Evolutionary conservation across 2,113 vertebrate genomes (phyloP), one percentile per base, ranked within the genome.

Genomic region (Orthonyx spaldingii): DNA sequence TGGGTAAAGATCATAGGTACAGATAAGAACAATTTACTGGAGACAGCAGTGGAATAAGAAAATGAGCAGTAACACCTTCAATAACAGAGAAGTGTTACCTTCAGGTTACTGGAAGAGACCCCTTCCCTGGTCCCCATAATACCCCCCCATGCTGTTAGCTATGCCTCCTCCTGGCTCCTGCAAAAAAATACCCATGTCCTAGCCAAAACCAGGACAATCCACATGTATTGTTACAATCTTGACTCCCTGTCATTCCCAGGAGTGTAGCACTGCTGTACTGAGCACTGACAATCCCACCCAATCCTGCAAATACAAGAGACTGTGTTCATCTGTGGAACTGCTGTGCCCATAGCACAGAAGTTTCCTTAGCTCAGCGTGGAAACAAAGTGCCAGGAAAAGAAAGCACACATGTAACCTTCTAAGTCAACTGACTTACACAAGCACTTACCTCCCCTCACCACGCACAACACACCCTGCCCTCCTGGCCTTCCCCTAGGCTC

Each of bases 341-440:
- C 72, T 70, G 18, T 61, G 23, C n/a, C 19, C 1, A 8, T 13
- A 24, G 32, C 3, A 1, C 3, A 2, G 4, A 41, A 4, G 2
- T 35, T 71, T 46, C 26, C 37, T 46, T 59, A 53, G 27, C 37
- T 82, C 41, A 28, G 44, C 8, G 0, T 30, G 46, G 24, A 81
- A 89, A 87, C 30, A 33, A 21, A n/a, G 22, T 46, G 41, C 50
- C 44, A 53, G 27, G 61, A 60, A 72, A 66, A 90, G 50, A 42
- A 90, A 80, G 49, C 61, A 69, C 0, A 0, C 0, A 0, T 28
- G 9, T 37, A 65, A 65, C 56, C 42, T 84, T 32, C 53, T 27
- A 12, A 28, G 9, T 59, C 35, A 55, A 9, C 19, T 22, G 35
- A 44, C 46, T 44, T 47, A 71, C 19, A 64, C 30, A 52, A 85